phyloP scores from a whole-genome alignment of 2,797 vertebrate genomes.

The Alca torda region DNA sequence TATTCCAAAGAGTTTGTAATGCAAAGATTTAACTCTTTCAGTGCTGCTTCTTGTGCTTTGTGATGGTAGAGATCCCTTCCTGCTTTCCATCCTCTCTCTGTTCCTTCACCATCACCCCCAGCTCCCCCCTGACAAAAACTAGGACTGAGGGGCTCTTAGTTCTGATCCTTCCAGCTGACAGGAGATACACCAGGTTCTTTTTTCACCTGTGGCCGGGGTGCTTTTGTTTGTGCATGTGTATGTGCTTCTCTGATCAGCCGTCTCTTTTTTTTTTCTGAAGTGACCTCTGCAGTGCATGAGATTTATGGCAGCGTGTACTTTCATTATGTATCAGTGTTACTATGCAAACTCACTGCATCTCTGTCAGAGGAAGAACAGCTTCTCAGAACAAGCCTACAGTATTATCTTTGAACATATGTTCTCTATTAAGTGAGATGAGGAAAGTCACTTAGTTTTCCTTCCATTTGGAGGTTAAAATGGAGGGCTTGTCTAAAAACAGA shows the following conservation, averaged over 20 bases:
- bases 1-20: background rate
- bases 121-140: too few relatives aligned
- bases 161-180: background rate
- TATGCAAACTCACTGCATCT: constrained; percentile 34
- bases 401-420: constrained; percentile 76
- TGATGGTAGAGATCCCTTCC: background rate
- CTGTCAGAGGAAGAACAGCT: constrained; percentile 57
- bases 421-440: constrained; percentile 74
- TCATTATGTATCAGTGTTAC: constrained; percentile 4
- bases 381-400: constrained; percentile 56
- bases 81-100: background rate
- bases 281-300: constrained; percentile 18
- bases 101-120: background rate
- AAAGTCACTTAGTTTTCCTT: constrained; percentile 68
- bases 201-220: background rate
- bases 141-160: background rate
- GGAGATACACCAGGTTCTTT: background rate
- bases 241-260: background rate
- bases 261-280: constrained; percentile 6
- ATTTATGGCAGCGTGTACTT: constrained; percentile 31
- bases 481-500: constrained; percentile 75
- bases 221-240: background rate
- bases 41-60: background rate
- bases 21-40: constrained; percentile 1
- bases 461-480: constrained; percentile 74